phyloP scores from a whole-genome alignment of 2,797 vertebrate genomes.

The Myotis daubentonii region DNA sequence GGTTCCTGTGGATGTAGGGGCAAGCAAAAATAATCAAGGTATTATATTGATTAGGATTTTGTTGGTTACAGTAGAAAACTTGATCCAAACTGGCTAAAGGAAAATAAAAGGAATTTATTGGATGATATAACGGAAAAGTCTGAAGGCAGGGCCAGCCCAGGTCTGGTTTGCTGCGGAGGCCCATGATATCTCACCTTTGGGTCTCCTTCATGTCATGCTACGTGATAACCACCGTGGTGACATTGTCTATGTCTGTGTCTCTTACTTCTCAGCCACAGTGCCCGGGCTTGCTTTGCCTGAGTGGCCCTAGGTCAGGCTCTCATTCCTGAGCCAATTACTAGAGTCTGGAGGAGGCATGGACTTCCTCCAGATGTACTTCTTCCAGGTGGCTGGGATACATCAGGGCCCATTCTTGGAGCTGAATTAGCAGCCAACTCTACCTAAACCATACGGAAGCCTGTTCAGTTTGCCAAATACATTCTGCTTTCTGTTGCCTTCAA shows the following conservation, averaged over 20 bases:
- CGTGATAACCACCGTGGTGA: fast-evolving
- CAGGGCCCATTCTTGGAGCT: background rate
- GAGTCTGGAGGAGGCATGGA: background rate
- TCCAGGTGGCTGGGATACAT: background rate
- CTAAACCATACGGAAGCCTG: background rate
- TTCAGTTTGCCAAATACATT: background rate
- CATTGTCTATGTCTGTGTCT: background rate
- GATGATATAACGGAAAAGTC: background rate
- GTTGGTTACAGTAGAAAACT: background rate
- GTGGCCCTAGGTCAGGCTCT: background rate
- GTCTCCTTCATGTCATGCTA: background rate
- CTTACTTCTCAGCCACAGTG: background rate
- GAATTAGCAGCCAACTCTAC: background rate
- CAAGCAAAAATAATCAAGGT: conserved; percentile 5
- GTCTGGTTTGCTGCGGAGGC: background rate
- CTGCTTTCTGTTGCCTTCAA: background rate
- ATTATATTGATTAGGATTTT: background rate
- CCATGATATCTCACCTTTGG: background rate
- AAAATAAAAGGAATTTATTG: background rate
- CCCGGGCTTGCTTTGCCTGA: background rate
- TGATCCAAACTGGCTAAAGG: background rate
- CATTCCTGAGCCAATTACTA: background rate
- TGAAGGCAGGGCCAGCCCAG: background rate
- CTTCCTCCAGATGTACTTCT: background rate
- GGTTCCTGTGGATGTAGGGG: background rate